phyloP scores from a whole-genome alignment of 2,888 invertebrate genomes.

The Spilosoma lubricipeda region DNA sequence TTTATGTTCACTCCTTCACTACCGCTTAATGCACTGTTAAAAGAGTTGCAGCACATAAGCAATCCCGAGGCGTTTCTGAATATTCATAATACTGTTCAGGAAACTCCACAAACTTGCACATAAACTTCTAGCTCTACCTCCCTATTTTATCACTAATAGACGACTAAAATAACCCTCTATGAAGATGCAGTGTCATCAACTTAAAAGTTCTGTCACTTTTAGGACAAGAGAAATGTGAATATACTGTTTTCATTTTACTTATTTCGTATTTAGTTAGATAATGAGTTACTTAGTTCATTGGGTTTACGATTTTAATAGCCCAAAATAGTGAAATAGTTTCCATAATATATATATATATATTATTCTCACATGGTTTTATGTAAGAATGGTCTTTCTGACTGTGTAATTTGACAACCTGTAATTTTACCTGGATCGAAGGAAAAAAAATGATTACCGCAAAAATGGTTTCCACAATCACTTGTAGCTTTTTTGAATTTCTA shows the following conservation, averaged over 20 bases:
- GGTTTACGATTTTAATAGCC: not conserved
- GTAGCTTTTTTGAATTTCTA: not conserved
- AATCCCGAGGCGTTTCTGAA: constrained; percentile 72
- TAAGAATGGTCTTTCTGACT: too few species aligned
- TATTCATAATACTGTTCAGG: constrained; percentile 72
- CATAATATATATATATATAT: too few species aligned
- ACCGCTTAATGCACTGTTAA: constrained; percentile 67
- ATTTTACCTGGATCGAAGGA: too few species aligned
- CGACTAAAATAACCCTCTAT: constrained; percentile 52
- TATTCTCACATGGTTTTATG: not conserved
- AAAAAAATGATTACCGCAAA: too few species aligned
- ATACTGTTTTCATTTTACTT: not conserved
- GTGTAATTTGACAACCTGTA: too few species aligned
- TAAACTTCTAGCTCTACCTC: constrained; percentile 61
- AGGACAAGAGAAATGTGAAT: constrained; percentile 50
- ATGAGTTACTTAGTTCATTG: not conserved
- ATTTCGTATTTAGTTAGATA: not conserved
- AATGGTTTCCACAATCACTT: not conserved
- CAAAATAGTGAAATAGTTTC: not conserved
- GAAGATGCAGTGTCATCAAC: constrained; percentile 39
- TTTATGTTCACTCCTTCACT: constrained; percentile 42
- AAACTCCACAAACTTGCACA: constrained; percentile 62
- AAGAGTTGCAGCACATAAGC: constrained; percentile 67
- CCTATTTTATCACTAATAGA: constrained; percentile 57
- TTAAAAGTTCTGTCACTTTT: constrained; percentile 48